These are phyloP conservation scores for Heliconius aoede DNA, from an alignment of 2,888 invertebrate species.

Conservation along the genomic window DNA sequence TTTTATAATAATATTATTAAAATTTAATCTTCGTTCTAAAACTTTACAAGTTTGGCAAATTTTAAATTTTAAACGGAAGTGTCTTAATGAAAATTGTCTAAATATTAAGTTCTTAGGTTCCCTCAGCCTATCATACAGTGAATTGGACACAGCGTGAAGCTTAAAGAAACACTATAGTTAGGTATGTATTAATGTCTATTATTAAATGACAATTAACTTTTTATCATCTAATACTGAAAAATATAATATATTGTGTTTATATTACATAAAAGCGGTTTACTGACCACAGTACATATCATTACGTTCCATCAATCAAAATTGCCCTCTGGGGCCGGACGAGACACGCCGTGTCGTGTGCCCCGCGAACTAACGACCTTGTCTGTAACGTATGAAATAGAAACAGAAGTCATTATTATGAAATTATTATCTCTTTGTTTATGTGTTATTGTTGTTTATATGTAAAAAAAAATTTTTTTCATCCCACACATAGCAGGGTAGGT, in stretches of 20 bases:
- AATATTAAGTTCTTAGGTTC: too few relatives aligned
- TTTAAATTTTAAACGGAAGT: not conserved
- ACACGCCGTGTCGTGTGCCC: slow-evolving; percentile 40
- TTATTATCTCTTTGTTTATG: slow-evolving; percentile 1
- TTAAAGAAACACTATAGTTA: too few relatives aligned
- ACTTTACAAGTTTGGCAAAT: not conserved
- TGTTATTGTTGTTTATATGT: not conserved
- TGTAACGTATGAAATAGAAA: slow-evolving; percentile 31
- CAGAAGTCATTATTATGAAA: slow-evolving; percentile 25
- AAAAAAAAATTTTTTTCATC: too few relatives aligned
- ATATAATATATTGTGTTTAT: not conserved
- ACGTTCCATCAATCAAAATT: slow-evolving; percentile 46
- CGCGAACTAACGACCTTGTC: slow-evolving; percentile 44
- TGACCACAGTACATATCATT: slow-evolving; percentile 36
- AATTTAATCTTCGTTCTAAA: not conserved
- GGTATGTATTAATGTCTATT: not conserved
- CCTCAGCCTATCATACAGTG: too few relatives aligned
- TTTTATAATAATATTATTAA: slow-evolving; percentile 10
- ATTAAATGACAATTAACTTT: not conserved
- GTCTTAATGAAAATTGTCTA: too few relatives aligned
- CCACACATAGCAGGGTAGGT: too few relatives aligned
- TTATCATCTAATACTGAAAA: not conserved
- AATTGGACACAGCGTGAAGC: too few relatives aligned
- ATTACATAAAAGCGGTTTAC: slow-evolving; percentile 16
- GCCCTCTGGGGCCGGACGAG: slow-evolving; percentile 42